Conservation (phyloP, 2,797 vertebrate genomes). For the Sciurus vulgaris region DNA sequence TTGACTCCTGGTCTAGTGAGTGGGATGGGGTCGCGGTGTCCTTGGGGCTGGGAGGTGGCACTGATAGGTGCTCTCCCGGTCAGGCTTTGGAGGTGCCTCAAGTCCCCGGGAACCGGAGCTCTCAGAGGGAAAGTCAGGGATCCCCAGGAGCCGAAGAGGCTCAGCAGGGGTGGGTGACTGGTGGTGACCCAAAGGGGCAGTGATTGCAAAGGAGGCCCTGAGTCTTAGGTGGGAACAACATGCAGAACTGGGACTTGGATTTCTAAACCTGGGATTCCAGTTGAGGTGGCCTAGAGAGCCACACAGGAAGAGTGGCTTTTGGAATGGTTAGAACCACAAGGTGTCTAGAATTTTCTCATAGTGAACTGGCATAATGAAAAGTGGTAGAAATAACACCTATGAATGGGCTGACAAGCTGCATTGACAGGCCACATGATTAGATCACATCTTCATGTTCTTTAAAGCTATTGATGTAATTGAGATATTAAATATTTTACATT, state of each 20-base stretch:
- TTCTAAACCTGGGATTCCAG: background rate
- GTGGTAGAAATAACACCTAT: background rate
- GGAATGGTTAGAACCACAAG: background rate
- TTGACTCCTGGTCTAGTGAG: background rate
- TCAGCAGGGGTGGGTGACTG: rapidly evolving
- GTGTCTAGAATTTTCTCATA: background rate
- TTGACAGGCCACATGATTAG: background rate
- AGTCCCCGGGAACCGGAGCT: too few relatives aligned
- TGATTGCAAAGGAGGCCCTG: background rate
- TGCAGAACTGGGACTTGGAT: background rate
- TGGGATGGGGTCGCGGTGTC: background rate
- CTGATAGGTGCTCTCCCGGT: background rate
- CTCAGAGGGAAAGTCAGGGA: background rate
- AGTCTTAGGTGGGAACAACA: background rate
- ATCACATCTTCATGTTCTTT: background rate
- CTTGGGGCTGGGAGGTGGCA: background rate
- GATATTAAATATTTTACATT: background rate
- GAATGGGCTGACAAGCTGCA: background rate
- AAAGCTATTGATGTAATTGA: background rate
- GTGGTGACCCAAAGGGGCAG: background rate
- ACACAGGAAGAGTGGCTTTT: too few relatives aligned
- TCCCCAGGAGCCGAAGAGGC: background rate
- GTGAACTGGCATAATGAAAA: background rate
- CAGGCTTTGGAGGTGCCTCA: background rate
- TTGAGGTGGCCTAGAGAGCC: rapidly evolving